Base-by-base conservation (phyloP, 1,140 invertebrate genomes). In the Sweltsa coloradensis region DNA sequence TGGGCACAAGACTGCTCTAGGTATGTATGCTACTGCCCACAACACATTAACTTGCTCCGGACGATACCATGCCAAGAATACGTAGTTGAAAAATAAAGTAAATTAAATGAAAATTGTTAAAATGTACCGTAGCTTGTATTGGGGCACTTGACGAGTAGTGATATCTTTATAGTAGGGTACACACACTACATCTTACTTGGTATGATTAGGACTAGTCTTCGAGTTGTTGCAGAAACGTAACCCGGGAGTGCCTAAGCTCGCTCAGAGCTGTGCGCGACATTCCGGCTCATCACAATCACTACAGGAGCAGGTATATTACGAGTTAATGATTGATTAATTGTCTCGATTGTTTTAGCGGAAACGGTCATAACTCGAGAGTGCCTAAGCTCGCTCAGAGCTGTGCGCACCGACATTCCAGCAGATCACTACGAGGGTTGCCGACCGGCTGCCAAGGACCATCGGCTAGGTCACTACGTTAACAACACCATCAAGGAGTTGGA, bases 401-500 rank as follows among this genome's bases (percentile, higher is more conserved):
- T 82, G 48, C 69, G 89, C 45, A 85, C 79, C 21, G 89, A 94
- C 58, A 85, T 93, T 54, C 90, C 89, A n/a, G 87, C 88, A 2
- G 90, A 93, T 66, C 81, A 79, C 50, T 92, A 89, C 65, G 89
- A 92, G 67, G 89, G 89, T 0, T 94, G 89, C 60, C 71, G 88
- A 50, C 71, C 79, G 26, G 85, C 87, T 36, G 79, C 86, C 1
- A 74, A 74, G 56, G 85, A 92, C 68, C 68, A 84, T 1, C 79
- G 78, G 55, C 62, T 93, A 27, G 87, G 76, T 5, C 78, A 92
- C 61, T 93, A 91, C 64, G 87, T 90, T 1, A 89, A 90, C 59
- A 89, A 91, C 61, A 75, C 76, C 3, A 87, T 93, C 31, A 79
- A 82, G 55, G 85, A 93, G 63, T 66, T 89, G 34, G 89, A 93